Conservation (phyloP, 2,113 vertebrate species). For the Gadus macrocephalus region DNA sequence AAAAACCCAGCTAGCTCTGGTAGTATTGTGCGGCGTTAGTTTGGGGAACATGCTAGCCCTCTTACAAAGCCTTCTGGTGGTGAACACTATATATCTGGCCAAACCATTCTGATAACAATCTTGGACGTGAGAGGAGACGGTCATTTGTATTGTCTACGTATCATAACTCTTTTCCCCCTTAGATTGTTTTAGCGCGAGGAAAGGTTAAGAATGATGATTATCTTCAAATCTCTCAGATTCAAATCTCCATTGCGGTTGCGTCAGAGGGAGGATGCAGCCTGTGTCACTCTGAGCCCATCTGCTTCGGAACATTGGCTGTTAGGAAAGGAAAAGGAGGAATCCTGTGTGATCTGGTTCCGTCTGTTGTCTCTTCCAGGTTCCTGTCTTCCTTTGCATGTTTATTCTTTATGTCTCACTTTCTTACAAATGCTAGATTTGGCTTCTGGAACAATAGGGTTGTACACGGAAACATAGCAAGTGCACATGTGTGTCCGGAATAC, state of each 20-base stretch:
- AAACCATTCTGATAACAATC: constrained; percentile 25
- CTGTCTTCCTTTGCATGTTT: background rate
- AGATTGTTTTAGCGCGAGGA: constrained; percentile 38
- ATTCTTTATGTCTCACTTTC: too few relatives aligned
- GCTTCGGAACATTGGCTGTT: constrained; percentile 17
- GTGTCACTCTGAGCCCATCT: constrained; percentile 34
- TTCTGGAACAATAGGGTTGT: too few relatives aligned
- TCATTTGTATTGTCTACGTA: constrained; percentile 51
- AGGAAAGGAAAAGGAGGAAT: background rate
- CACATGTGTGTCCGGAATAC: background rate
- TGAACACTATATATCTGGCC: too few relatives aligned
- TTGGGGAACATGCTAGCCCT: too few relatives aligned
- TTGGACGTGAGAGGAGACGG: constrained; percentile 38
- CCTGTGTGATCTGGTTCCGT: too few relatives aligned
- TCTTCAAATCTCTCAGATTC: constrained; percentile 29
- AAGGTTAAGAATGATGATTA: constrained; percentile 36
- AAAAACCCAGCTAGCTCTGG: too few relatives aligned
- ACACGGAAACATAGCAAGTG: background rate
- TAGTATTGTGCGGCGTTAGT: too few relatives aligned
- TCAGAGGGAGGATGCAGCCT: constrained; percentile 16
- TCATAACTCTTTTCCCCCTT: constrained; percentile 44
- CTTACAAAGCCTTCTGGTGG: too few relatives aligned
- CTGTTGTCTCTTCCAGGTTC: too few relatives aligned
- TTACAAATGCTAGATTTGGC: too few relatives aligned
- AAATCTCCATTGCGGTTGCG: constrained; percentile 44